Percentiles rank a stretch among this genome's conserved stretches.
phyloP scores from a whole-genome alignment of 2,888 invertebrate genomes.

The Cactoblastis cactorum region DNA sequence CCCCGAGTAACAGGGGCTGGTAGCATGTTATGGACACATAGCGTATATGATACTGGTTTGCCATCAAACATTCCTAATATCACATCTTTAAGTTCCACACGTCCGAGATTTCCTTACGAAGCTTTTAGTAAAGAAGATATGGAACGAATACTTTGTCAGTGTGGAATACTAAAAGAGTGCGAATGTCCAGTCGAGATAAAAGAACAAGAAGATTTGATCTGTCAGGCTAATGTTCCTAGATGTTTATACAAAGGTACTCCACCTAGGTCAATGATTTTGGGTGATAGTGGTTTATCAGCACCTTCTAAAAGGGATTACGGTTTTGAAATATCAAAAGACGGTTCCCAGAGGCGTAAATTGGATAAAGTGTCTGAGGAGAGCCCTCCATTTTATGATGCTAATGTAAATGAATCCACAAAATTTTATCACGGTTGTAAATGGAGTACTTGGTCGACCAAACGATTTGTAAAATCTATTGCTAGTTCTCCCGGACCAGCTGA shows the following conservation, averaged over 20 bases:
- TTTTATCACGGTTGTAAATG: constrained; percentile 68
- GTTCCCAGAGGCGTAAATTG: constrained; percentile 30
- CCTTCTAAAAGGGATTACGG: constrained; percentile 42
- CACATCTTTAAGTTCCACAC: constrained; percentile 47
- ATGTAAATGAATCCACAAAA: constrained; percentile 42
- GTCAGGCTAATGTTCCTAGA: constrained; percentile 44
- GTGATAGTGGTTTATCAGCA: constrained; percentile 33
- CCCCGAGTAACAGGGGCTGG: constrained; percentile 35
- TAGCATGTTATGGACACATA: constrained; percentile 48
- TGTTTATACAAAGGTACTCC: constrained; percentile 48
- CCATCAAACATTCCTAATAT: constrained; percentile 46
- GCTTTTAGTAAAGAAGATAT: constrained; percentile 47
- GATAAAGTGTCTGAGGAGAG: constrained; percentile 25
- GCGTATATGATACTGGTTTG: constrained; percentile 36
- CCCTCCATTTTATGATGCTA: constrained; percentile 52
- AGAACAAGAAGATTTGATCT: constrained; percentile 28
- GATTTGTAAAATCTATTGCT: constrained; percentile 26
- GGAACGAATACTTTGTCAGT: constrained; percentile 51
- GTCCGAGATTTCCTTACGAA: constrained; percentile 57
- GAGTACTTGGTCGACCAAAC: constrained; percentile 51
- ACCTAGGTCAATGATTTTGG: constrained; percentile 27
- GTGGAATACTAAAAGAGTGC: constrained; percentile 45
- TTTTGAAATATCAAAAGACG: constrained; percentile 32
- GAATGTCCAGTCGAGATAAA: constrained; percentile 41
- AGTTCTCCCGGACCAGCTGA: constrained; percentile 54